Percentiles rank a stretch among this genome's conserved stretches.
These are phyloP conservation scores for Halichondria panicea DNA, from an alignment of 37 sponge, comb jelly and placozoan genomes.

Conservation along the genomic window DNA sequence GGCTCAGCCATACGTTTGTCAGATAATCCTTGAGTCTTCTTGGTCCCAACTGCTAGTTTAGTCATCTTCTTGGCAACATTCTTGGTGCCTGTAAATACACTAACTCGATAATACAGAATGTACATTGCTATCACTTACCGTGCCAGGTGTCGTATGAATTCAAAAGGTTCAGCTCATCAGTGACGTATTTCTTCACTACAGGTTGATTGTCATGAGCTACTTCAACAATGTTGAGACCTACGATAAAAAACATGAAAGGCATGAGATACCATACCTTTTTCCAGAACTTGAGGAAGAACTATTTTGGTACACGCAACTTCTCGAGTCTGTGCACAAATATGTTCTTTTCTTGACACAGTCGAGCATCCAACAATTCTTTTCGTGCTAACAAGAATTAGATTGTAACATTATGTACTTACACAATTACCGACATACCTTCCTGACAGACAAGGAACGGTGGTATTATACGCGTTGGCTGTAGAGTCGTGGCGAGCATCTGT, in stretches of 20 bases:
- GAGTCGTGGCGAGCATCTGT: slow-evolving; percentile 18
- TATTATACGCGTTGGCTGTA: slow-evolving; percentile 9
- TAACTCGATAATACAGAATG: background rate
- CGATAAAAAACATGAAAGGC: too few relatives aligned
- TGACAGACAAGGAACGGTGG: slow-evolving; percentile 17
- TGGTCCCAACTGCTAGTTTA: too few relatives aligned
- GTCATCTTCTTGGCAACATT: too few relatives aligned
- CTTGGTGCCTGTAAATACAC: too few relatives aligned
- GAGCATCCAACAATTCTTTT: background rate
- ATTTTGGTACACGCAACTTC: slow-evolving; percentile 21
- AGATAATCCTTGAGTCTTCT: too few relatives aligned
- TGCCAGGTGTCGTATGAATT: slow-evolving; percentile 34
- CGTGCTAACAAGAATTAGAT: slow-evolving; percentile 3
- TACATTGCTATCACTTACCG: slow-evolving; percentile 2
- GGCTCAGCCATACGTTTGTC: too few relatives aligned
- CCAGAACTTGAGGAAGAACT: slow-evolving; percentile 14
- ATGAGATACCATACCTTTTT: slow-evolving; percentile 5
- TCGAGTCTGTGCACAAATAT: slow-evolving; percentile 7
- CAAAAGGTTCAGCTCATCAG: background rate
- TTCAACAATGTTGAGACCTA: slow-evolving; percentile 1
- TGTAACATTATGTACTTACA: background rate
- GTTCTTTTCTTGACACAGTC: slow-evolving; percentile 18
- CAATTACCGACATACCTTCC: slow-evolving; percentile 7
- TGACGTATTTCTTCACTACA: slow-evolving; percentile 1
- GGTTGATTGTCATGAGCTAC: slow-evolving; percentile 25